Conservation (phyloP, 2,113 vertebrate genomes). For the Malurus alboscapulatus region DNA sequence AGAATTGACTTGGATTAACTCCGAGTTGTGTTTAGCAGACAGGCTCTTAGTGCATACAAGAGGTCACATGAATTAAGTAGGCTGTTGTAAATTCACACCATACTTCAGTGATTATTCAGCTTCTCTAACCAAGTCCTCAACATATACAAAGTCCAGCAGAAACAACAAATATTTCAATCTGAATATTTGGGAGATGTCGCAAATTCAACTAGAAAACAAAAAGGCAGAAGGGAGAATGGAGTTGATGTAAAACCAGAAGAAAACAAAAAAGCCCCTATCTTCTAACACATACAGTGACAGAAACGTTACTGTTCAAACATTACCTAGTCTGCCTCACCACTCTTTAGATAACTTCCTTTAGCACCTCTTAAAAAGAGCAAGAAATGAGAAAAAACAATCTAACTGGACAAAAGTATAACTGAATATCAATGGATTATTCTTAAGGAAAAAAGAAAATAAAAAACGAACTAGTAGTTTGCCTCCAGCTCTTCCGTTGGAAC, state of each 20-base stretch:
- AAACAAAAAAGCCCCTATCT: not conserved
- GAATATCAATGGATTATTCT: not conserved
- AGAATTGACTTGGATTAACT: constrained; percentile 33
- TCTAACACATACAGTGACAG: rapidly evolving
- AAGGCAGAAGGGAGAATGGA: not conserved
- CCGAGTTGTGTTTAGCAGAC: not conserved
- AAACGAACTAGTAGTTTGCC: not conserved
- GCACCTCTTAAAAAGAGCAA: not conserved
- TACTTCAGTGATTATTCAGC: constrained; percentile 4
- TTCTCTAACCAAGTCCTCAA: not conserved
- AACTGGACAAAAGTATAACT: not conserved
- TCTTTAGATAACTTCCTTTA: not conserved
- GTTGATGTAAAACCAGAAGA: not conserved
- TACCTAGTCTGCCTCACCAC: not conserved
- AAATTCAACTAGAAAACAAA: not conserved
- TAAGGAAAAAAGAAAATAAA: not conserved
- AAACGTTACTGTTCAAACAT: not conserved
- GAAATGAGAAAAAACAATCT: not conserved
- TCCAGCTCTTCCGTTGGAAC: not conserved
- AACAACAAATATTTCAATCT: not conserved
- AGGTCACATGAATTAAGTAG: constrained; percentile 23
- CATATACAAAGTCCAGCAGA: not conserved
- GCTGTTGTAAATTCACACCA: constrained; percentile 17
- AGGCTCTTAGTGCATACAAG: not conserved
- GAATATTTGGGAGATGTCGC: not conserved